phyloP scores from a whole-genome alignment of 2,113 vertebrate genomes.

The Nannobrachium achirus region DNA sequence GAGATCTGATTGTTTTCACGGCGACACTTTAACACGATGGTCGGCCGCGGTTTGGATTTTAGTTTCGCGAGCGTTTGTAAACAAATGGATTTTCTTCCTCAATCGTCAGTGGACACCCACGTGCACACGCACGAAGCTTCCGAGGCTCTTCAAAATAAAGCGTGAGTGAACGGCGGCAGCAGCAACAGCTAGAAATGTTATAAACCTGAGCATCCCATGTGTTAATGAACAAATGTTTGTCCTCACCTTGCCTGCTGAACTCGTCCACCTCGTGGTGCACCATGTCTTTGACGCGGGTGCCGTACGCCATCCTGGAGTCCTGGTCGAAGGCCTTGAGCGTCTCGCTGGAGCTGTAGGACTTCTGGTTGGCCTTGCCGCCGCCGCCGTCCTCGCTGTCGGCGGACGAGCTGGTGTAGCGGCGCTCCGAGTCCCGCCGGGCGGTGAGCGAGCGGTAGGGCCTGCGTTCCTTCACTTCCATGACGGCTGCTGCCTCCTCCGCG shows the following conservation, averaged over 20 bases:
- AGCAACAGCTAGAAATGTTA: too few species aligned
- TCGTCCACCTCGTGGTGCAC: slow-evolving; percentile 95
- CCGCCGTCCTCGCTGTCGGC: slow-evolving; percentile 95
- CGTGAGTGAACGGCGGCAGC: too few species aligned
- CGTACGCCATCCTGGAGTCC: slow-evolving; percentile 88
- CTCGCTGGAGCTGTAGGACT: slow-evolving; percentile 98
- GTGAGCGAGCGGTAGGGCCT: slow-evolving; percentile 96
- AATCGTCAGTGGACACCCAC: too few species aligned
- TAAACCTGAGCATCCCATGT: too few species aligned
- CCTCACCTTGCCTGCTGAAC: slow-evolving; percentile 89
- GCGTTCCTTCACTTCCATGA: slow-evolving; percentile 98
- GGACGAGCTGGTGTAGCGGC: slow-evolving; percentile 93
- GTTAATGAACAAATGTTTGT: too few species aligned
- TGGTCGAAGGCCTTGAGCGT: slow-evolving; percentile 98
- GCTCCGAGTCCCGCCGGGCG: slow-evolving; percentile 89
- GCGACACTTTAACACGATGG: too few species aligned
- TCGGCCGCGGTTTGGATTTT: too few species aligned
- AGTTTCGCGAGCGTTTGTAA: too few species aligned
- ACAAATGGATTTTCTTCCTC: too few species aligned
- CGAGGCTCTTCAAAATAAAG: too few species aligned
- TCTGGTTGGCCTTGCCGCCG: slow-evolving; percentile 89
- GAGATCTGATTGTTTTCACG: too few species aligned
- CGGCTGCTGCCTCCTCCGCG: slow-evolving; percentile 77
- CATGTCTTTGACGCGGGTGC: slow-evolving; percentile 89
- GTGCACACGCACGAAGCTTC: too few species aligned